Evolutionary conservation across 2,797 vertebrate species (phyloP), one percentile per base, ranked within the genome.

Genomic region (Centropyge bicolor): DNA sequence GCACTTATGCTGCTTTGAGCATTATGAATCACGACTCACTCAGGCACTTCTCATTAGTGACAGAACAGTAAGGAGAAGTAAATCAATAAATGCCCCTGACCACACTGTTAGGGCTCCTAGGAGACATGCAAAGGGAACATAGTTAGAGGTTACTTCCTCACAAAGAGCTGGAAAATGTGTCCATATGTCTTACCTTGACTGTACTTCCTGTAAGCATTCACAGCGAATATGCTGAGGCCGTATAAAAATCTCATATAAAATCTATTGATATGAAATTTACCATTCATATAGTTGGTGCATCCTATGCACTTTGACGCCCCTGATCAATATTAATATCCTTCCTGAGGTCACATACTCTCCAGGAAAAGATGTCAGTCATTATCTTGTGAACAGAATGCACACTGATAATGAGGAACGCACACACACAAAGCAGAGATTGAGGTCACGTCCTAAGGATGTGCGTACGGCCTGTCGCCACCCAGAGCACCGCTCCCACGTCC

Each of bases 61-160:
- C n/a, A 22, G 19, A 74, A 62, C 24, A 73, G 64, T 87, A 67
- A 82, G 82, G 36, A 68, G 16, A 41, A 46, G 41, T 52, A 22
- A 55, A 68, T 91, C 88, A 88, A 87, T 87, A 85, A 74, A 80
- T 8, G 69, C 27, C 65, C 36, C 65, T 74, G 41, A 70, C 31
- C 56, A 51, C 57, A 52, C 31, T 19, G 22, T 81, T 55, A 66
- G 20, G 43, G 68, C 68, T 76, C 70, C 74, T 82, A 74, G 45
- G 66, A 77, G 80, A 80, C 52, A 3, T 45, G n/a, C 41, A 80
- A 57, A 80, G 27, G 68, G 48, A 72, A 71, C 59, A 59, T 77
- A 16, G 57, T 63, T 13, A 48, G 31, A 68, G n/a, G 6, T 36
- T 24, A 20, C n/a, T 31, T 51, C 36, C 10, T 27, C 16, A 43